Evolutionary conservation across 2,797 vertebrate species (phyloP), one percentile per base, ranked within the genome.

Genomic region (Halcyon chelicuti): DNA sequence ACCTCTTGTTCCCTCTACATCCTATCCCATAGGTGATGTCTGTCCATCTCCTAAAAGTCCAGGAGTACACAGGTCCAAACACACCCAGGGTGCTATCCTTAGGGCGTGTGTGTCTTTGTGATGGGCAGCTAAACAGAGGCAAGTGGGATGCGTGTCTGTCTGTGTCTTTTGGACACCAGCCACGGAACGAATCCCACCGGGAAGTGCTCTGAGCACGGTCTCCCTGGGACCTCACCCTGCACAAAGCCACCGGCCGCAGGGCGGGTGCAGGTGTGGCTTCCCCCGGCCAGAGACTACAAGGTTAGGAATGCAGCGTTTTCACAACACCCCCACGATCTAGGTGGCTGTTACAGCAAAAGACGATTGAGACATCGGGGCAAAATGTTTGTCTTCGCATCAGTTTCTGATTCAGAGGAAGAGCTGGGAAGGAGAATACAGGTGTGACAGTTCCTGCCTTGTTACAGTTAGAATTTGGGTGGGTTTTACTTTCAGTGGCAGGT

Each of bases 281-380:
- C 37, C 40, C 58, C 2, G 0, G 46, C 20, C 5, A 0, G 12
- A 66, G 70, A 76, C 86, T 81, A 60, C 12, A 0, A 1, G 4
- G 40, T 71, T 52, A 81, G 82, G 86, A 90, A 86, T 76, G 91
- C 25, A 20, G 70, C 28, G 4, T 90, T 90, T 83, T 78, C 86
- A 60, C 67, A 87, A 83, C 92, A 65, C 9, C 23, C 23, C 14
- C 42, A 40, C 0, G 9, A 46, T 47, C 63, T 37, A 6, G 31
- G 68, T 44, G 51, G 31, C 65, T 83, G 55, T 54, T 63, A 74
- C 21, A 39, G 40, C 65, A 26, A 91, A 91, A 49, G 35, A 3
- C 6, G 46, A 18, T 29, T 70, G 62, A 83, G 67, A 87, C 72
- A 83, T 60, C 29, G 3, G 1, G 5, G 51, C 57, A 52, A 58